Conservation (phyloP, 1,140 invertebrate genomes). For the Trachelipus rathkii region DNA sequence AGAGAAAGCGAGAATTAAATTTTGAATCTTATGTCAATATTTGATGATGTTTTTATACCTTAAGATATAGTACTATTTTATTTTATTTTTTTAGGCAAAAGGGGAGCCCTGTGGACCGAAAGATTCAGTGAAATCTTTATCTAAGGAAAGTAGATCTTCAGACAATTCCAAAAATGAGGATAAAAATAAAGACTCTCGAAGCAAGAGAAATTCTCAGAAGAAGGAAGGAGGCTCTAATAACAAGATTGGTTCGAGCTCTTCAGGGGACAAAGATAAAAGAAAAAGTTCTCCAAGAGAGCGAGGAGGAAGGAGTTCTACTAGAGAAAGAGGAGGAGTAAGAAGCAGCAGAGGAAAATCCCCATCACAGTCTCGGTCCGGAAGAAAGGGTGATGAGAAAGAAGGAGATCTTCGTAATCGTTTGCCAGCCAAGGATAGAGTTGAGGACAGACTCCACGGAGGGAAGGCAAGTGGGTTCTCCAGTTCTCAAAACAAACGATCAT, state of each 20-base stretch:
- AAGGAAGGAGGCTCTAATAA: neutral
- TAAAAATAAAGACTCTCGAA: neutral
- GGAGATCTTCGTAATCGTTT: neutral
- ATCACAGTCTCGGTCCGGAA: neutral
- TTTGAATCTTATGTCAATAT: neutral
- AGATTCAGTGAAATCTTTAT: neutral
- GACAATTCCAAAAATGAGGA: neutral
- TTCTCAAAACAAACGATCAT: neutral
- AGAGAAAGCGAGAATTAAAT: constrained; percentile 64
- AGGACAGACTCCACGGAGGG: no score
- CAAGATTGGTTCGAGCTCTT: neutral
- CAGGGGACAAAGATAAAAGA: neutral
- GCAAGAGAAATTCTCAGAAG: neutral
- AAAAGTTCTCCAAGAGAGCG: no score
- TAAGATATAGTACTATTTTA: no score
- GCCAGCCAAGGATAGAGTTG: neutral
- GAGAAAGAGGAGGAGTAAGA: neutral
- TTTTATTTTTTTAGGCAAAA: neutral
- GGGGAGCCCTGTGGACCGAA: neutral
- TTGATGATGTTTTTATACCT: no score
- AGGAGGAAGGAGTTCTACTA: neutral
- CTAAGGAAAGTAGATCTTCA: neutral
- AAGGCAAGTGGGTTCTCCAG: neutral
- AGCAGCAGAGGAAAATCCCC: neutral
- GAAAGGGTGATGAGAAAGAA: neutral